phyloP scores from a whole-genome alignment of 2,888 invertebrate species.

The Formica aserva region DNA sequence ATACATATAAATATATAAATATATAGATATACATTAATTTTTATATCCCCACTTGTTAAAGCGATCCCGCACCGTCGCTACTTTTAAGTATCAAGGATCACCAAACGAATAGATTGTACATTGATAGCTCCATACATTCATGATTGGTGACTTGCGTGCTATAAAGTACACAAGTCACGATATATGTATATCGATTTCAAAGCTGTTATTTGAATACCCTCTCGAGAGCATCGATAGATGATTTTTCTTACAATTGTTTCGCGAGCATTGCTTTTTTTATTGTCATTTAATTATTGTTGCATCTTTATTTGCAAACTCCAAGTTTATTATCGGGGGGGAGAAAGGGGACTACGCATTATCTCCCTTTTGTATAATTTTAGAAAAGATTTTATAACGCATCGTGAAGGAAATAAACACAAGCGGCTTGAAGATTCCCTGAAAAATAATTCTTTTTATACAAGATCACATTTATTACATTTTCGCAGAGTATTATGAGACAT shows the following conservation, averaged over 20 bases:
- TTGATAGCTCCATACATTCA: conserved; percentile 30
- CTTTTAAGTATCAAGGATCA: conserved; percentile 68
- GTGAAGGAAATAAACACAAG: conserved; percentile 25
- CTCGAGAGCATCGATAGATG: background rate
- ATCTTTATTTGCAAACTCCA: background rate
- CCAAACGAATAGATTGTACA: conserved; percentile 53
- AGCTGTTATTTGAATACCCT: conserved; percentile 34
- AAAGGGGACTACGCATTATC: background rate
- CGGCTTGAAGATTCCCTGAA: conserved; percentile 57
- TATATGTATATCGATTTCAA: conserved; percentile 16
- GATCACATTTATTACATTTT: conserved; percentile 44
- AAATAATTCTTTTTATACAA: conserved; percentile 63
- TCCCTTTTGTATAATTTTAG: background rate
- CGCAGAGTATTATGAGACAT: conserved; percentile 49
- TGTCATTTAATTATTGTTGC: conserved; percentile 26
- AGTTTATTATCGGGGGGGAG: background rate
- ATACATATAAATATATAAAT: conserved; percentile 74
- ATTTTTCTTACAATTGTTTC: background rate
- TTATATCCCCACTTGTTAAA: conserved; percentile 83
- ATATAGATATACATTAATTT: conserved; percentile 81
- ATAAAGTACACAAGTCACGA: background rate
- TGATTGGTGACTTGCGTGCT: conserved; percentile 29
- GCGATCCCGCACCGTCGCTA: conserved; percentile 69
- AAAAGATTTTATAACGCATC: conserved; percentile 27
- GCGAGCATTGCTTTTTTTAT: background rate